Percentiles rank a stretch among this genome's conserved stretches.
Conservation (phyloP, 2,888 invertebrate species). For the Sycophila texana region DNA sequence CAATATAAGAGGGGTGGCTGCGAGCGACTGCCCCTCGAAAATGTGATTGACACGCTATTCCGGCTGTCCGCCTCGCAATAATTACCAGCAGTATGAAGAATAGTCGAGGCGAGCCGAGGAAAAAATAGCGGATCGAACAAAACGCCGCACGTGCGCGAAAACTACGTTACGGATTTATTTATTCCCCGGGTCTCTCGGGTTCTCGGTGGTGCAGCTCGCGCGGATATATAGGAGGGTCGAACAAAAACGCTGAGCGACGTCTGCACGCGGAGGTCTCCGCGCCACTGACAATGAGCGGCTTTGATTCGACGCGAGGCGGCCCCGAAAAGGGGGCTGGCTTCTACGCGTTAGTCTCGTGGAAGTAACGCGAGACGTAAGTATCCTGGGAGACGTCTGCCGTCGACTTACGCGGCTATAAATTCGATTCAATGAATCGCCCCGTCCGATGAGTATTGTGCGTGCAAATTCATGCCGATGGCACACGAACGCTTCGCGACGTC, state of each 20-base stretch:
- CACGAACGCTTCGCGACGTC: neutral
- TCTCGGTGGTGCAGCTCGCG: constrained; percentile 4
- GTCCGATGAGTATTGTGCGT: neutral
- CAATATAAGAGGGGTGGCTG: constrained; percentile 23
- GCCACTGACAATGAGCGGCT: constrained; percentile 55
- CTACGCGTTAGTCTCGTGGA: constrained; percentile 41
- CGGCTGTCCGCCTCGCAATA: constrained; percentile 51
- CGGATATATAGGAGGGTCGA: constrained; percentile 5
- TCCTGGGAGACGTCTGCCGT: constrained; percentile 14
- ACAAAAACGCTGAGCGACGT: neutral
- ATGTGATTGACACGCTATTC: constrained; percentile 50
- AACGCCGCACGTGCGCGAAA: constrained; percentile 28
- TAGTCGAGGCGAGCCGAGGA: constrained; percentile 9
- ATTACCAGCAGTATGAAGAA: constrained; percentile 46
- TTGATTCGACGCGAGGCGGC: constrained; percentile 50
- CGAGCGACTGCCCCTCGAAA: constrained; percentile 6
- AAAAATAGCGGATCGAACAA: constrained; percentile 36
- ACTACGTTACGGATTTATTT: constrained; percentile 50
- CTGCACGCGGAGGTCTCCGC: constrained; percentile 44
- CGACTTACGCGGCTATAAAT: constrained; percentile 34
- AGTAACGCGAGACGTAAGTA: constrained; percentile 46
- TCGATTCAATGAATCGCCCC: constrained; percentile 47
- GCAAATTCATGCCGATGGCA: too few relatives aligned
- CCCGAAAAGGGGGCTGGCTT: constrained; percentile 23
- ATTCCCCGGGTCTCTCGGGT: constrained; percentile 43